Percentiles rank a stretch among this genome's conserved stretches.
phyloP scores from a whole-genome alignment of 2,888 invertebrate genomes.

The Herminia tarsipennalis region DNA sequence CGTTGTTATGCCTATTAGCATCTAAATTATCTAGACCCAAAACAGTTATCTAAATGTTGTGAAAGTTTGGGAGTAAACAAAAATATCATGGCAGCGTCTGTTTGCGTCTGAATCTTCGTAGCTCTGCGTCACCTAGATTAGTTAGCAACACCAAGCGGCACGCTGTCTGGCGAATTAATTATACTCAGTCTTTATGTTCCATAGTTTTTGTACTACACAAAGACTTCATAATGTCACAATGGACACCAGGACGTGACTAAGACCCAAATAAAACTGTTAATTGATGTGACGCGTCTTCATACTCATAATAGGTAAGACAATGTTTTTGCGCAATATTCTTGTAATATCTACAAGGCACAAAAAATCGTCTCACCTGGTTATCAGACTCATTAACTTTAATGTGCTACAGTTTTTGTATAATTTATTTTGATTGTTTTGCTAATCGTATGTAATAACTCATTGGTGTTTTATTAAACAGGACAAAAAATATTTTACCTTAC shows the following conservation, averaged over 20 bases:
- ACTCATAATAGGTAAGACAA: slow-evolving; percentile 8
- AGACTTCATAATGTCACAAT: slow-evolving; percentile 41
- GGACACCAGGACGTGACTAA: slow-evolving; percentile 25
- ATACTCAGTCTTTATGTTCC: slow-evolving; percentile 50
- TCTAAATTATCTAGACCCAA: too few relatives aligned
- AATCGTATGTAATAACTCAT: slow-evolving; percentile 34
- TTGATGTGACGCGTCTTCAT: slow-evolving; percentile 45
- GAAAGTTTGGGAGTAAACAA: background rate
- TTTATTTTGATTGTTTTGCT: slow-evolving; percentile 35
- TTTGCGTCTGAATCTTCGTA: slow-evolving; percentile 46
- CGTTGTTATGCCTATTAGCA: too few relatives aligned
- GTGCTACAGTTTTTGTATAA: slow-evolving; percentile 27
- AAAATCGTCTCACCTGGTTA: slow-evolving; percentile 39
- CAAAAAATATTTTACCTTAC: slow-evolving; percentile 27
- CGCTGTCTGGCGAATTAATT: slow-evolving; percentile 72
- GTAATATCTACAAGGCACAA: slow-evolving; percentile 19
- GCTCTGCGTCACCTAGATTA: slow-evolving; percentile 56
- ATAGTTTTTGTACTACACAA: slow-evolving; percentile 63
- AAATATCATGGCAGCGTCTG: too few relatives aligned
- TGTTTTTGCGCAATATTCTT: slow-evolving; percentile 20
- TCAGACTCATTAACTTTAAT: slow-evolving; percentile 10
- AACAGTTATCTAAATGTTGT: too few relatives aligned
- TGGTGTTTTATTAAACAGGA: slow-evolving; percentile 21
- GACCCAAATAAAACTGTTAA: slow-evolving; percentile 48
- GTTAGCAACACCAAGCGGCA: slow-evolving; percentile 69